Evolutionary conservation across 2,113 vertebrate species (phyloP).

Genomic region (Pitta sordida): DNA sequence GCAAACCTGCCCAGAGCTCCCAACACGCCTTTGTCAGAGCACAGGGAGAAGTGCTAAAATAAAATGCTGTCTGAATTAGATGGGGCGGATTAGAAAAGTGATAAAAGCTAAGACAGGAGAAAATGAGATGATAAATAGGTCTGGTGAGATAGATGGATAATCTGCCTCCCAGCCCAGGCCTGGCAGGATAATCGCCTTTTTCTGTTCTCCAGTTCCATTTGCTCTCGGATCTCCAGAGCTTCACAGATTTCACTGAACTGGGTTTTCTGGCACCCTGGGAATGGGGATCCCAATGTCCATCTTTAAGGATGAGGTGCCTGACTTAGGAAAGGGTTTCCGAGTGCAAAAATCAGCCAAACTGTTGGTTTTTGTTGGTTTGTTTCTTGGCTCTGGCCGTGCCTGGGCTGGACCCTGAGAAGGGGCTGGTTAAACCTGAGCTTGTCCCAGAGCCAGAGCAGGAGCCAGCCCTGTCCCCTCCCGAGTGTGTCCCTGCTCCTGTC

Average conservation of each 20-base stretch:
- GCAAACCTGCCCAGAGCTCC: not conserved
- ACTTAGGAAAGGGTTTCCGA: not conserved
- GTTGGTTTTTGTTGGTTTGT: not conserved
- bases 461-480: not conserved
- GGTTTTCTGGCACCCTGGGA: not conserved
- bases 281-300: not conserved
- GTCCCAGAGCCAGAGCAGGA: not conserved
- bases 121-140: slow-evolving; percentile 29
- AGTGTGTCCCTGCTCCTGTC: not conserved
- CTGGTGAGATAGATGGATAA: slow-evolving; percentile 33
- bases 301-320: not conserved
- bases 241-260: not conserved
- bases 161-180: not conserved
- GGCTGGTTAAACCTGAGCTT: not conserved
- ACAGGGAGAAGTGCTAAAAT: not conserved
- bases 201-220: not conserved
- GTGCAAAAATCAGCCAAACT: not conserved
- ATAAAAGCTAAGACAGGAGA: slow-evolving; percentile 28
- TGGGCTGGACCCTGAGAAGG: rapidly evolving
- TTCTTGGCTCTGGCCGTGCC: rapidly evolving
- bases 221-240: not conserved
- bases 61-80: slow-evolving; percentile 9
- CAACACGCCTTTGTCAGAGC: not conserved
- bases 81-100: slow-evolving; percentile 17
- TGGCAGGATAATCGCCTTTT: slow-evolving; percentile 35